Conservation (phyloP, 1,140 invertebrate species). For the Heliconius hermathena region DNA sequence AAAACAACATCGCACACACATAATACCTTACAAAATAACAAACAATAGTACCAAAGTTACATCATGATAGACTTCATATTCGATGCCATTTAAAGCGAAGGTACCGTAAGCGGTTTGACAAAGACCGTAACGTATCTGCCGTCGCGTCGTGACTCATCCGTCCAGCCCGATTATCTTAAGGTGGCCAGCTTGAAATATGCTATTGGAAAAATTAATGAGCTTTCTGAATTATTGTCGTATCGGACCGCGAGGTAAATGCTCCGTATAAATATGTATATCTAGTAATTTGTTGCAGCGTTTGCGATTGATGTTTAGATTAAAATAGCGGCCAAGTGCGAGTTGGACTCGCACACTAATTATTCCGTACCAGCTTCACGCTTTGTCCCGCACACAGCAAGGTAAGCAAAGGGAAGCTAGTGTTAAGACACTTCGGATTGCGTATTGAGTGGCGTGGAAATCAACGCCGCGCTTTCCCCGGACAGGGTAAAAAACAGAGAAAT, state of each 20-base stretch:
- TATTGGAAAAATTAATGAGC: slow-evolving; percentile 18
- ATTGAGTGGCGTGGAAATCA: no score
- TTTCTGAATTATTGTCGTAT: slow-evolving; percentile 17
- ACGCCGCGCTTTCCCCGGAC: no score
- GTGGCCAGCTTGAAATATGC: slow-evolving; percentile 21
- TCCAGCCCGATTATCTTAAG: slow-evolving; percentile 56
- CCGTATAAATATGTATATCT: not conserved
- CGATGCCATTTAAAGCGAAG: slow-evolving; percentile 2
- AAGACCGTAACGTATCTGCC: slow-evolving; percentile 53
- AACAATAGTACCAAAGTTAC: slow-evolving; percentile 2
- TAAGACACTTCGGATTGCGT: no score
- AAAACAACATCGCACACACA: not conserved
- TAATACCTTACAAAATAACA: not conserved
- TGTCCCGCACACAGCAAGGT: no score
- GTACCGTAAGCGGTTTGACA: slow-evolving; percentile 51
- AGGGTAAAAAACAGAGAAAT: no score
- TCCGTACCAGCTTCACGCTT: no score
- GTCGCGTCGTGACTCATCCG: slow-evolving; percentile 62
- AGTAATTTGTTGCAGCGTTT: no score
- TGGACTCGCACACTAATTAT: no score
- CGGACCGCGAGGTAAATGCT: not conserved
- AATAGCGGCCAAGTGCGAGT: no score
- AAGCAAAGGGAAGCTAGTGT: no score
- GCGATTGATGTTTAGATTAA: no score
- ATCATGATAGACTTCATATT: slow-evolving; percentile 8